These are phyloP conservation scores for Bathynomus jamesi DNA, from an alignment of 1,140 invertebrate genomes.

Conservation along the genomic window DNA sequence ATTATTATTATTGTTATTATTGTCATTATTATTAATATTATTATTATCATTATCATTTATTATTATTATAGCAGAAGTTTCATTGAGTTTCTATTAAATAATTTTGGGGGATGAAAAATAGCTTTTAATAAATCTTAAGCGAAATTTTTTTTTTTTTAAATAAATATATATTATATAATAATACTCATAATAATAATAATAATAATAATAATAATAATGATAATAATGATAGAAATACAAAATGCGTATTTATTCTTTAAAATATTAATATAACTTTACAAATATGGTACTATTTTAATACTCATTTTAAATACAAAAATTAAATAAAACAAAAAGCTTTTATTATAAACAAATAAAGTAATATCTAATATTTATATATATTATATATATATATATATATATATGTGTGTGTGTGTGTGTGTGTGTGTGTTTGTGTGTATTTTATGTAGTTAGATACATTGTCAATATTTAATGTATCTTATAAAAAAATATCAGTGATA, in stretches of 20 bases:
- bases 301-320: no score
- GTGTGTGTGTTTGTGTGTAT: no score
- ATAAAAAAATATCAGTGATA: no score
- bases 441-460: no score
- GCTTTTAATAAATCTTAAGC: no score
- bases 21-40: neutral
- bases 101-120: no score
- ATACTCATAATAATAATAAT: neutral
- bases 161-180: neutral
- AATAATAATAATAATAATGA: slow-evolving; percentile 1
- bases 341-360: neutral
- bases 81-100: no score
- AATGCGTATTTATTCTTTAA: neutral
- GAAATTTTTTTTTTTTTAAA: neutral
- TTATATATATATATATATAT: neutral
- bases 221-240: neutral
- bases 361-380: no score
- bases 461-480: no score
- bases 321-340: neutral
- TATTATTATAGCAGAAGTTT: neutral
- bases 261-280: neutral
- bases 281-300: neutral
- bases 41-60: neutral
- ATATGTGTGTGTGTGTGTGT: no score
- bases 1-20: neutral